These are phyloP conservation scores for Bactericera cockerelli DNA, from an alignment of 1,140 invertebrate genomes.

Conservation along the genomic window DNA sequence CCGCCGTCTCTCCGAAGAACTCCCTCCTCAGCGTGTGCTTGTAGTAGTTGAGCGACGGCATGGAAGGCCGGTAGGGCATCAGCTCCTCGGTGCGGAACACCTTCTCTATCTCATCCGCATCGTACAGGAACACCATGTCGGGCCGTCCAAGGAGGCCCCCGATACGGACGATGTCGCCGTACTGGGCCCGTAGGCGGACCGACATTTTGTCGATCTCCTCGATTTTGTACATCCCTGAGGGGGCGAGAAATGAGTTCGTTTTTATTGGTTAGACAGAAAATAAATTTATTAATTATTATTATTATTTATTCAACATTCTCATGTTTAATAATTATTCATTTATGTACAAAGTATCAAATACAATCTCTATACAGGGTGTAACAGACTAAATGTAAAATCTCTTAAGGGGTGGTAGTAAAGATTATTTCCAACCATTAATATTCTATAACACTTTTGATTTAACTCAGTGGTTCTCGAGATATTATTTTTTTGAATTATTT, in stretches of 20 bases:
- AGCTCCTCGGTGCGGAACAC: slow-evolving; percentile 57
- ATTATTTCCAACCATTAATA: too few species aligned
- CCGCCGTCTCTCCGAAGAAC: slow-evolving; percentile 53
- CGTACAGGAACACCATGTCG: slow-evolving; percentile 61
- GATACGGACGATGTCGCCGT: slow-evolving; percentile 55
- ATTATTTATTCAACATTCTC: neutral
- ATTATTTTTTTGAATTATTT: too few species aligned
- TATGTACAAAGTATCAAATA: too few species aligned
- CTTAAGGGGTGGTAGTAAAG: too few species aligned
- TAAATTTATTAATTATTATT: neutral
- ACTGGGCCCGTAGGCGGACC: slow-evolving; percentile 41
- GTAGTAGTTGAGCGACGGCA: slow-evolving; percentile 61
- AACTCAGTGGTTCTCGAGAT: too few species aligned
- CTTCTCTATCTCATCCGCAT: slow-evolving; percentile 55
- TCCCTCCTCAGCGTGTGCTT: slow-evolving; percentile 54
- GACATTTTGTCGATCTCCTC: slow-evolving; percentile 57
- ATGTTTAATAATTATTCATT: too few species aligned
- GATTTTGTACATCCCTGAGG: slow-evolving; percentile 50
- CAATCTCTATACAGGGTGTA: too few species aligned
- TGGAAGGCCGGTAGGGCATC: slow-evolving; percentile 58
- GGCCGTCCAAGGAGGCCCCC: slow-evolving; percentile 56
- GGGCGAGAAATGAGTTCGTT: too few species aligned
- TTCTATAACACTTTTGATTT: too few species aligned
- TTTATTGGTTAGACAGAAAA: neutral
- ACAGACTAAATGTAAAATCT: too few species aligned